These are phyloP conservation scores for Cryptotis parvus DNA, from an alignment of 2,113 vertebrate genomes.

Conservation along the genomic window DNA sequence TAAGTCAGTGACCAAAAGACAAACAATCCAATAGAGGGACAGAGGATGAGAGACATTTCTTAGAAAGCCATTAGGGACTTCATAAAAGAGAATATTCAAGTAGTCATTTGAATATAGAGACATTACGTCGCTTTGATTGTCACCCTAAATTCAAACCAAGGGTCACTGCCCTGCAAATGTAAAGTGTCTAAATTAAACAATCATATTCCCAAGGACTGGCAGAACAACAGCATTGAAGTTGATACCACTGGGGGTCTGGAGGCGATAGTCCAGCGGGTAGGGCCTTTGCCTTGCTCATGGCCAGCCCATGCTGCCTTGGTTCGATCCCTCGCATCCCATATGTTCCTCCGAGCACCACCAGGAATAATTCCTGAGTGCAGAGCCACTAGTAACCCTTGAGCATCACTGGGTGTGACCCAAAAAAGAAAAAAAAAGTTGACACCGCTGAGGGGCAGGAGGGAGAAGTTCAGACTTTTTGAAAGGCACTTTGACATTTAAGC, in stretches of 20 bases:
- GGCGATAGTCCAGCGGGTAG: too few relatives aligned
- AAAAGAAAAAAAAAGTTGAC: too few relatives aligned
- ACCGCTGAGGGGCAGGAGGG: too few relatives aligned
- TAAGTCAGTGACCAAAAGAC: not conserved
- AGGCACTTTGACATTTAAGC: not conserved
- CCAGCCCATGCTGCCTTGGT: too few relatives aligned
- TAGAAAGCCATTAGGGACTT: not conserved
- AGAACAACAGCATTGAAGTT: not conserved
- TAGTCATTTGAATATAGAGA: not conserved
- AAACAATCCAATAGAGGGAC: not conserved
- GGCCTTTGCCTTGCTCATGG: too few relatives aligned
- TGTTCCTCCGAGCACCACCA: too few relatives aligned
- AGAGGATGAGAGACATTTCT: not conserved
- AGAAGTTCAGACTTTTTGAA: not conserved
- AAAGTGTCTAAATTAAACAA: not conserved
- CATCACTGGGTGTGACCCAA: too few relatives aligned
- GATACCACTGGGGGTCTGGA: too few relatives aligned
- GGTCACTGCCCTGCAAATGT: rapidly evolving
- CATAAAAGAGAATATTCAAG: not conserved
- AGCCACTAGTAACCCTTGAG: too few relatives aligned
- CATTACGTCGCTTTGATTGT: not conserved
- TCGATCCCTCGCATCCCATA: too few relatives aligned
- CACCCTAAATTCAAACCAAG: not conserved
- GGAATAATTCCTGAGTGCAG: too few relatives aligned
- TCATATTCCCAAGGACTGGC: not conserved